Conservation (phyloP, 37 sponge, comb jelly and placozoan genomes). For the Geodia barretti region DNA sequence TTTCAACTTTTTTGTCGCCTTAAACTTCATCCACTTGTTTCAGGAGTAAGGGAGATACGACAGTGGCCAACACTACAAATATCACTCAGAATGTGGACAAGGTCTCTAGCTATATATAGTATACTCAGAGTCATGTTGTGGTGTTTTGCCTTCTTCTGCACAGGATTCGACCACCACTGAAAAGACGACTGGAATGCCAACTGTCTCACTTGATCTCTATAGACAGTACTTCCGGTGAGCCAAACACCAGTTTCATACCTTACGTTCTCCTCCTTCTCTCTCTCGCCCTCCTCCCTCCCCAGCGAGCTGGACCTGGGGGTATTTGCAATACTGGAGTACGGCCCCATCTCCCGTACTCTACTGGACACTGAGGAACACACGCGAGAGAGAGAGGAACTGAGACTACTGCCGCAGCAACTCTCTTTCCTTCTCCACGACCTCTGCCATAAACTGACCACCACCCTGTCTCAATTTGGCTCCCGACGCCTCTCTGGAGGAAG, state of each 20-base stretch:
- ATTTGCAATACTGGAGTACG: slow-evolving; percentile 29
- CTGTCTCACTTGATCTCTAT: slow-evolving; percentile 2
- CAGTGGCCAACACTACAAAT: slow-evolving; percentile 3
- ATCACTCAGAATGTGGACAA: slow-evolving; percentile 29
- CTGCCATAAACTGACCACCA: slow-evolving; percentile 27
- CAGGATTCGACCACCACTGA: slow-evolving; percentile 33
- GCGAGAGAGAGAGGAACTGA: slow-evolving; percentile 44
- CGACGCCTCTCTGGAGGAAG: not conserved
- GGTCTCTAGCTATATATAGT: not conserved
- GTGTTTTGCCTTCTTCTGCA: not conserved
- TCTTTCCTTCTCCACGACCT: slow-evolving; percentile 73
- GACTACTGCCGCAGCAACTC: slow-evolving; percentile 53
- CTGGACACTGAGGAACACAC: slow-evolving; percentile 58
- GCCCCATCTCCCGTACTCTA: slow-evolving; percentile 34
- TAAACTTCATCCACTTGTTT: not conserved
- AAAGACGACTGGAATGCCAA: slow-evolving; percentile 2
- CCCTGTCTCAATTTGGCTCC: slow-evolving; percentile 30
- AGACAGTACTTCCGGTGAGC: not conserved
- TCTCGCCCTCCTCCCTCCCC: slow-evolving; percentile 8
- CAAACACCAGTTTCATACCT: not conserved
- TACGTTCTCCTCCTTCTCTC: not conserved
- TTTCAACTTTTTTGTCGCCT: not conserved
- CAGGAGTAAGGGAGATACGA: not conserved
- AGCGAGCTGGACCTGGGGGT: slow-evolving; percentile 53
- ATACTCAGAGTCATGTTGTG: not conserved